Evolutionary conservation across 2,888 invertebrate genomes (phyloP).

Genomic region (Dyspetes luteomarginatus): DNA sequence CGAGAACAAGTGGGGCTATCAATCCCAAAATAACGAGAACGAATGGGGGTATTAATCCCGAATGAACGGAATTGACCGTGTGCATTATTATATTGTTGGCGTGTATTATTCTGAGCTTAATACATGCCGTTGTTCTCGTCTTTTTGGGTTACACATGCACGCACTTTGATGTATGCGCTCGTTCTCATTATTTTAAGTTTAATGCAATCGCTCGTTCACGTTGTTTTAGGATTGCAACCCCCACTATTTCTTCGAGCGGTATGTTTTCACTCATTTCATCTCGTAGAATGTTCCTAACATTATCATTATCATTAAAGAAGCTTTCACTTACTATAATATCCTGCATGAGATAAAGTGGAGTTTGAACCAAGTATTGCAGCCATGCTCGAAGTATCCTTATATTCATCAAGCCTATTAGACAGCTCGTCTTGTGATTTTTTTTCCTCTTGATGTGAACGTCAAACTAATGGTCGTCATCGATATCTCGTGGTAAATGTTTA

Average conservation of each 20-base stretch:
- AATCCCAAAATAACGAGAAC: too few species aligned
- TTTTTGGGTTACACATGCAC: too few species aligned
- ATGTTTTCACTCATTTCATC: constrained; percentile 58
- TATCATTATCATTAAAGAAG: constrained; percentile 42
- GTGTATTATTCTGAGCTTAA: too few species aligned
- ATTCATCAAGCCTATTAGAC: constrained; percentile 70
- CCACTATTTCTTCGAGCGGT: constrained; percentile 68
- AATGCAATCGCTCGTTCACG: too few species aligned
- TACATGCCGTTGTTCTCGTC: too few species aligned
- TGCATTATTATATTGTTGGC: too few species aligned
- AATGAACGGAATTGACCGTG: too few species aligned
- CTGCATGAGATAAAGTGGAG: constrained; percentile 48
- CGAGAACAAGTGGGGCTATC: too few species aligned
- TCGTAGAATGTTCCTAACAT: constrained; percentile 6
- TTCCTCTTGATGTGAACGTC: constrained; percentile 77
- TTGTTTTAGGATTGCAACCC: too few species aligned
- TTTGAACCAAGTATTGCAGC: constrained; percentile 62
- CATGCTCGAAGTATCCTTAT: constrained; percentile 74
- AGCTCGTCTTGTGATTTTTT: constrained; percentile 75
- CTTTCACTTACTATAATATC: constrained; percentile 65
- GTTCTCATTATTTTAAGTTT: too few species aligned
- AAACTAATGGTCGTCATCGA: constrained; percentile 77
- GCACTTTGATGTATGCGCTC: too few species aligned
- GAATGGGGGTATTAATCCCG: too few species aligned
- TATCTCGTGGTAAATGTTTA: constrained; percentile 75